These are phyloP conservation scores for Seriola aureovittata DNA, from an alignment of 2,113 vertebrate species.

Conservation along the genomic window DNA sequence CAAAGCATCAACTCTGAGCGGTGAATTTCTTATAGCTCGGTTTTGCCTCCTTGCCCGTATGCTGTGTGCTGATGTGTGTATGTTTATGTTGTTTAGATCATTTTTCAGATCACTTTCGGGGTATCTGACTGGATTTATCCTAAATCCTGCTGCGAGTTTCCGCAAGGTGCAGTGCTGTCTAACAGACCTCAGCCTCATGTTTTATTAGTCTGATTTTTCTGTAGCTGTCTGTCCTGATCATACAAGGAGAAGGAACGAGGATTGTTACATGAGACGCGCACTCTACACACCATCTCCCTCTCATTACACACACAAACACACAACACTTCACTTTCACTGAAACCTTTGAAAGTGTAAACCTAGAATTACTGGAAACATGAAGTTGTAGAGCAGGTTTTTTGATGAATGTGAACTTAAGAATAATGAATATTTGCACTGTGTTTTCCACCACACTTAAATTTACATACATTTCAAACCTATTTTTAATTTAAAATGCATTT, in stretches of 20 bases:
- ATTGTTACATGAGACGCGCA: not conserved
- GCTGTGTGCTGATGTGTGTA: not conserved
- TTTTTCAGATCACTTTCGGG: not conserved
- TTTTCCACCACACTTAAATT: not conserved
- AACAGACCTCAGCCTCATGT: not conserved
- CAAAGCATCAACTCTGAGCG: conserved; percentile 92
- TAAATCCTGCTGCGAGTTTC: not conserved
- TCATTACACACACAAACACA: not conserved
- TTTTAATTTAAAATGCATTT: not conserved
- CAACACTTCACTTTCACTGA: not conserved
- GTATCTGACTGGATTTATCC: not conserved
- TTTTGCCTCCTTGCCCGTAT: not conserved
- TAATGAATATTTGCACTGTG: not conserved
- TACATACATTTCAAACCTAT: not conserved
- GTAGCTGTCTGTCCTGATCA: not conserved
- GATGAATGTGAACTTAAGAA: not conserved
- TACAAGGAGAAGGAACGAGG: not conserved
- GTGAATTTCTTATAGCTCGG: conserved; percentile 71
- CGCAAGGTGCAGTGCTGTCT: not conserved
- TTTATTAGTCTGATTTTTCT: not conserved
- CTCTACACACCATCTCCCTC: not conserved
- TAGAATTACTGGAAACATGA: conserved; percentile 1
- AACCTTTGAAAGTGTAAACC: conserved; percentile 24
- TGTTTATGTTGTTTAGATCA: not conserved
- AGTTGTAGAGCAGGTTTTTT: conserved; percentile 38